Conservation (phyloP, 2,113 vertebrate genomes). For the Chaetura pelagica region DNA sequence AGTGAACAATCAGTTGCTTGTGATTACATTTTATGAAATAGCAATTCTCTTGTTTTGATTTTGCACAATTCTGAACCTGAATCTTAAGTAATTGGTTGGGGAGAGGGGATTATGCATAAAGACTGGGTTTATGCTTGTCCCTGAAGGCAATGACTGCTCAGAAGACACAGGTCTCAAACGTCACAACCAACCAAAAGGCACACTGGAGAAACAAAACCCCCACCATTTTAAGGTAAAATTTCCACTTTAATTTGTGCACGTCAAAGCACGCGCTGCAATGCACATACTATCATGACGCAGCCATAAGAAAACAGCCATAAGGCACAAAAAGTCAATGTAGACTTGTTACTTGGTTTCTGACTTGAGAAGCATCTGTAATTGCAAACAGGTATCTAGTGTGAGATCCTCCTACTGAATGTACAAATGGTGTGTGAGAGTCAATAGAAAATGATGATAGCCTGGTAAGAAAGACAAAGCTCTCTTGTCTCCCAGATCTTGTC, state of each 20-base stretch:
- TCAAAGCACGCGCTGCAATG: neutral
- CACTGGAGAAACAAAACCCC: neutral
- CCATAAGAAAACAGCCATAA: neutral
- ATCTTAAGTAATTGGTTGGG: neutral
- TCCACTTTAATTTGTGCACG: neutral
- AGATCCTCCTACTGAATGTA: neutral
- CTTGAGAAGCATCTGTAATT: neutral
- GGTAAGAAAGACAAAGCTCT: conserved; percentile 18
- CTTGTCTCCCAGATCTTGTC: neutral
- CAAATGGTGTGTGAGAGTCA: neutral
- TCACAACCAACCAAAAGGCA: neutral
- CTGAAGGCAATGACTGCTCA: neutral
- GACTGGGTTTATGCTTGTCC: neutral
- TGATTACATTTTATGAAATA: conserved; percentile 48
- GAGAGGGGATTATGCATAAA: neutral
- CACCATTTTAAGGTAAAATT: neutral
- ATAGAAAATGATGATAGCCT: neutral
- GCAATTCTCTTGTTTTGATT: conserved; percentile 48
- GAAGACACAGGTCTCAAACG: neutral
- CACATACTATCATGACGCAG: neutral
- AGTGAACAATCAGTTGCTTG: conserved; percentile 33
- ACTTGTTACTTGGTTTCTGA: neutral
- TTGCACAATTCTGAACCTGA: conserved; percentile 6
- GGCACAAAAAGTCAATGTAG: neutral
- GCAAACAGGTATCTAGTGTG: neutral